Percentiles rank a stretch among this genome's conserved stretches.
phyloP scores from a whole-genome alignment of 2,888 invertebrate species.

The Brachylomia viminalis region DNA sequence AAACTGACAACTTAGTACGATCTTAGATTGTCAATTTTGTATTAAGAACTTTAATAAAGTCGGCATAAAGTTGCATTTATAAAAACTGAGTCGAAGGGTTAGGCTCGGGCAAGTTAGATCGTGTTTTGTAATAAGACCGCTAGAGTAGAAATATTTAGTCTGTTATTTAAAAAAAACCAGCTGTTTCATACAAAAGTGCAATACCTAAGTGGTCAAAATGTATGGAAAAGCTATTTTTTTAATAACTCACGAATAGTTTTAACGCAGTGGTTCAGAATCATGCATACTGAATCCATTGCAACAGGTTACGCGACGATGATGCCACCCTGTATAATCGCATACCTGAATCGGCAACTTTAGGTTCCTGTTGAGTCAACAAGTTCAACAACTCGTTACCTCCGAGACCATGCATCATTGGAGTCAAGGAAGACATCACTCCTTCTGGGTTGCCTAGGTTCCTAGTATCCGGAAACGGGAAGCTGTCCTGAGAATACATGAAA shows the following conservation, averaged over 20 bases:
- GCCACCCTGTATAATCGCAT: conserved; percentile 9
- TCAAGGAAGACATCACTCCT: conserved; percentile 77
- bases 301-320: not conserved
- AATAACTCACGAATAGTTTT: no score
- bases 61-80: no score
- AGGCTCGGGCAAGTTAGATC: no score
- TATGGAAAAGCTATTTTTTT: not conserved
- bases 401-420: conserved; percentile 77
- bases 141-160: not conserved
- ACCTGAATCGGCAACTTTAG: conserved; percentile 81
- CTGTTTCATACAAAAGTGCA: not conserved
- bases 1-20: no score
- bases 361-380: conserved; percentile 79
- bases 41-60: no score
- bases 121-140: no score
- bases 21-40: no score
- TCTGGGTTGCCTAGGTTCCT: conserved; percentile 67
- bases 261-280: not conserved
- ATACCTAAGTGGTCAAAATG: not conserved
- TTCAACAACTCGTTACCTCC: conserved; percentile 74
- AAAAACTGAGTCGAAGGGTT: no score
- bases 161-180: not conserved
- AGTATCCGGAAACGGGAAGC: conserved; percentile 72
- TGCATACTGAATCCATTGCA: not conserved
- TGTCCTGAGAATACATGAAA: conserved; percentile 71